Base-by-base conservation (phyloP, 1,140 invertebrate species). In the Philotrypesis tridentata region DNA sequence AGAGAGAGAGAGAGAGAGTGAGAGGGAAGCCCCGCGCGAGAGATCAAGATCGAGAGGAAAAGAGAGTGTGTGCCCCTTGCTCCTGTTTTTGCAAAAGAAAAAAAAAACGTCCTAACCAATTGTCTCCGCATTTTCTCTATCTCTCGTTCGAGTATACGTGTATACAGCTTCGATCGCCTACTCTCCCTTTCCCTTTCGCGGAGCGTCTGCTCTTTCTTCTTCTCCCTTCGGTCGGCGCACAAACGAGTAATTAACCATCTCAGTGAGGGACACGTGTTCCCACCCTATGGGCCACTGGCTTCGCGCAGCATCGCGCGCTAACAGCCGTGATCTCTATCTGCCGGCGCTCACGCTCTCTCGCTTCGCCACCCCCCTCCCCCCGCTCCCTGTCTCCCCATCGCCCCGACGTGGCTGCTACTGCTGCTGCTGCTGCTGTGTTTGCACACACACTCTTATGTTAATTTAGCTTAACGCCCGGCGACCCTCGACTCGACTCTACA, bases 221-320 rank as follows among this genome's bases (percentile, higher is more conserved):
- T 21, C 23, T 37, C 74, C 48, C 55, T 55, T 75, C n/a, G 43
- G 71, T 48, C 83, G 55, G 82, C 84, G 89, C 89, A 89, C 89
- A 90, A 91, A 91, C 90, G 89, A 91, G 90, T 91, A 91, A 91
- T 91, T 91, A 91, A 91, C 89, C 87, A 88, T 89, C 88, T 88
- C 86, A 87, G 88, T 85, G 87, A 89, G 88, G 87, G 88, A 89
- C 88, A 89, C 87, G 90, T 91, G 90, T 91, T 91, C 85, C 85
- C 86, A 87, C 87, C 80, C 79, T 83, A 73, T 70, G n/a, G n/a
- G 7, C 12, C 79, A 25, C 65, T 79, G 70, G 3, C 60, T 71
- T 11, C n/a, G n/a, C 33, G 21, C 73, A 55, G 48, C 55, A 37
- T 68, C 70, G 68, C 40, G 63, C 70, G 60, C 73, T 67, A 82